Evolutionary conservation across 2,113 vertebrate genomes (phyloP).

Genomic region (Bujurquina vittata): DNA sequence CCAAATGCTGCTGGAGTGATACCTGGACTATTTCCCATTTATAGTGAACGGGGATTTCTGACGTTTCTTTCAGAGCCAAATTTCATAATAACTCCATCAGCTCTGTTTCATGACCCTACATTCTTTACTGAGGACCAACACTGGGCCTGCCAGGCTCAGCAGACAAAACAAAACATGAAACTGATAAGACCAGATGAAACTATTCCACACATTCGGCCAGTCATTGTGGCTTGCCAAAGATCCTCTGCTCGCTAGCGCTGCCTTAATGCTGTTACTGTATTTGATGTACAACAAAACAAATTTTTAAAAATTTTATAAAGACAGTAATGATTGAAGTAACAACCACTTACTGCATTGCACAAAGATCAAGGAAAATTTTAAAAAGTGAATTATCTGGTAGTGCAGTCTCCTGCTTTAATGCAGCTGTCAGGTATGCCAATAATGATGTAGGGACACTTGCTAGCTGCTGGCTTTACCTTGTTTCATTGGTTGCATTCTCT

Average conservation of each 20-base stretch:
- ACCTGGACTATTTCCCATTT: constrained; percentile 32
- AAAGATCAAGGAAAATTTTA: neutral
- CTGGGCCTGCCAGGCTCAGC: constrained; percentile 39
- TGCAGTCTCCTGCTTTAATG: neutral
- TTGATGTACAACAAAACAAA: neutral
- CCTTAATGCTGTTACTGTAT: constrained; percentile 2
- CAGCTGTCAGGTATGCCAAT: constrained; percentile 50
- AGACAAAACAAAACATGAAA: constrained; percentile 68
- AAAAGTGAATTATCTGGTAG: neutral
- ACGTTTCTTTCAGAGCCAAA: constrained; percentile 47
- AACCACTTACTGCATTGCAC: neutral
- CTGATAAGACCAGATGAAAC: constrained; percentile 70
- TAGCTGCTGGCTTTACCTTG: constrained; percentile 32
- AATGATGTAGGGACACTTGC: constrained; percentile 28
- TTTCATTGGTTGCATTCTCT: constrained; percentile 43
- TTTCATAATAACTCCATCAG: constrained; percentile 50
- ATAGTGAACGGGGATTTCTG: constrained; percentile 22
- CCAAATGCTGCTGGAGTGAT: constrained; percentile 38
- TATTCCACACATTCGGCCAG: constrained; percentile 59
- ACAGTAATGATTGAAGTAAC: neutral
- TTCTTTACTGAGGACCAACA: constrained; percentile 63
- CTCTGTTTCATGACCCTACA: constrained; percentile 48
- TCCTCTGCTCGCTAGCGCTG: neutral
- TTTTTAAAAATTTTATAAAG: neutral
- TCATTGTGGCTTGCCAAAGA: constrained; percentile 5